A percentile compares a stretch with the other conserved stretches of the same genome.
phyloP scores from a whole-genome alignment of 2,797 vertebrate genomes.

The Acanthopagrus latus region DNA sequence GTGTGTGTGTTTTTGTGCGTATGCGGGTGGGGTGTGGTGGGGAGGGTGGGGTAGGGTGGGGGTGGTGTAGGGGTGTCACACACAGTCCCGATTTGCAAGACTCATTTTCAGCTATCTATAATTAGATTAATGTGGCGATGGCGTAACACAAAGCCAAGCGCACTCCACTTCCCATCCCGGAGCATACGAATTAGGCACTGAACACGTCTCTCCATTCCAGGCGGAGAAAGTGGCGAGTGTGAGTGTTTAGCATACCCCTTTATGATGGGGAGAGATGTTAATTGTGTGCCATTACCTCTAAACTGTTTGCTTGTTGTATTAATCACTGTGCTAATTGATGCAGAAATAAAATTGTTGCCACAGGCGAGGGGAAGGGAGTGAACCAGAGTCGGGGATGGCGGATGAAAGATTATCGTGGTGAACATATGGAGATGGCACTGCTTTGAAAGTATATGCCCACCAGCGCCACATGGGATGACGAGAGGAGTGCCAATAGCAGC shows the following conservation, averaged over 20 bases:
- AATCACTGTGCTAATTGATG: slow-evolving; percentile 99
- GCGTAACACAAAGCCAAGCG: slow-evolving; percentile 90
- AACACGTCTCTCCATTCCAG: slow-evolving; percentile 94
- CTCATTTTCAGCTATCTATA: slow-evolving; percentile 95
- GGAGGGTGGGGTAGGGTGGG: slow-evolving; percentile 9
- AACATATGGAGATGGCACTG: slow-evolving; percentile 93
- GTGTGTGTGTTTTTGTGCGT: slow-evolving; percentile 26
- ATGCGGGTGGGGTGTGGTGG: slow-evolving; percentile 6
- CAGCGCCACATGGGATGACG: slow-evolving; percentile 78
- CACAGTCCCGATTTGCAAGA: slow-evolving; percentile 70
- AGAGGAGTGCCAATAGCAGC: slow-evolving; percentile 63
- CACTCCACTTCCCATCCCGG: slow-evolving; percentile 91
- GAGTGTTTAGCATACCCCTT: slow-evolving; percentile 95
- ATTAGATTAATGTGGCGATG: slow-evolving; percentile 97
- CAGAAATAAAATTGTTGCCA: slow-evolving; percentile 98
- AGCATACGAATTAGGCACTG: slow-evolving; percentile 93
- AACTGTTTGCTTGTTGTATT: slow-evolving; percentile 99
- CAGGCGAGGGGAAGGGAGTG: slow-evolving; percentile 90
- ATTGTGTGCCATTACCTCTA: slow-evolving; percentile 99
- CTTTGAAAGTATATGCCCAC: slow-evolving; percentile 91
- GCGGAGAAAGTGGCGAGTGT: slow-evolving; percentile 90
- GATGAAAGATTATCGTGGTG: slow-evolving; percentile 93
- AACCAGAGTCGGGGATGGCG: slow-evolving; percentile 89
- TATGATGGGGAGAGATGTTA: slow-evolving; percentile 98
- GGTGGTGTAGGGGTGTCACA: slow-evolving; percentile 47